These are phyloP conservation scores for Indri indri DNA, from an alignment of 2,113 vertebrate genomes.

Conservation along the genomic window DNA sequence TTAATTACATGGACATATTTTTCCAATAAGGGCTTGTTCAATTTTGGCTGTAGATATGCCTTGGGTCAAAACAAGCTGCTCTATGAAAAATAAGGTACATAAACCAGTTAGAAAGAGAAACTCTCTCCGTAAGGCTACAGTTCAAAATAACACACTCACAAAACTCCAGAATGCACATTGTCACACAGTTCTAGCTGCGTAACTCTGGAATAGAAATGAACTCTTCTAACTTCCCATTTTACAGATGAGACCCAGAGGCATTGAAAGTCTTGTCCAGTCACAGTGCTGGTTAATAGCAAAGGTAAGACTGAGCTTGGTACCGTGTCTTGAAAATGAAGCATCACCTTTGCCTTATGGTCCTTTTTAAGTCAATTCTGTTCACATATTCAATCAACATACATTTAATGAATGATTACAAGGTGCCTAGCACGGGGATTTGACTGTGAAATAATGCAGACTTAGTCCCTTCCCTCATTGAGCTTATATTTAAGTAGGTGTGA, in stretches of 20 bases:
- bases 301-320: background rate
- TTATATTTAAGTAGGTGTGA: background rate
- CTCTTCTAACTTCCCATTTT: background rate
- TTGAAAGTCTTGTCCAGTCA: background rate
- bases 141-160: background rate
- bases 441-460: background rate
- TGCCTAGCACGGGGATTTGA: background rate
- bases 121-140: background rate
- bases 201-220: background rate
- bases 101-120: slow-evolving; percentile 21
- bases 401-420: background rate
- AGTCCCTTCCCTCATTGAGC: background rate
- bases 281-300: background rate
- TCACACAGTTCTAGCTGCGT: background rate
- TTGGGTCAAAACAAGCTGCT: slow-evolving; percentile 37
- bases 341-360: background rate
- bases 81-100: slow-evolving; percentile 32
- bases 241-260: background rate
- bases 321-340: background rate
- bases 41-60: background rate
- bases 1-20: slow-evolving; percentile 57
- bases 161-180: background rate
- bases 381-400: background rate
- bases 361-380: background rate
- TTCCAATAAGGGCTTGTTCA: slow-evolving; percentile 43